A percentile compares a stretch with the other conserved stretches of the same genome.
Evolutionary conservation across 2,888 invertebrate genomes (phyloP).

Genomic region (Sphaerophoria rueppellii): DNA sequence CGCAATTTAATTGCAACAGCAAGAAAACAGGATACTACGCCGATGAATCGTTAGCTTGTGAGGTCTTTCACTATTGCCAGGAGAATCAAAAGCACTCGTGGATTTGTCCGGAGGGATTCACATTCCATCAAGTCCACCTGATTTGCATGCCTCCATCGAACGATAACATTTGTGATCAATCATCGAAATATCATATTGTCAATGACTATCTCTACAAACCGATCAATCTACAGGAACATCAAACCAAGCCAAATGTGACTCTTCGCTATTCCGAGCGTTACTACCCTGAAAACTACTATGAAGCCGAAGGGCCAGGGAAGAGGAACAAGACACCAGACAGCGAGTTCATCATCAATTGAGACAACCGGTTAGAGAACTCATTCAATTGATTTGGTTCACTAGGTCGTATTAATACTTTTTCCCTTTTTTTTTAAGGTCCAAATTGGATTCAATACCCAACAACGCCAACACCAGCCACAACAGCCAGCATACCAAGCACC

Average conservation of each 20-base stretch:
- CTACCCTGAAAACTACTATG: slow-evolving; percentile 91
- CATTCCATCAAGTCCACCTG: slow-evolving; percentile 89
- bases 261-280: slow-evolving; percentile 91
- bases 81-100: slow-evolving; percentile 95
- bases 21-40: slow-evolving; percentile 95
- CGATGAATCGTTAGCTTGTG: slow-evolving; percentile 93
- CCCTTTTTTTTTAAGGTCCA: slow-evolving; percentile 76
- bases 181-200: slow-evolving; percentile 94
- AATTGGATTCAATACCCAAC: slow-evolving; percentile 78
- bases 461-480: slow-evolving; percentile 77
- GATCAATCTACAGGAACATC: slow-evolving; percentile 91
- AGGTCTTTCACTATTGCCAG: slow-evolving; percentile 97
- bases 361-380: slow-evolving; percentile 76
- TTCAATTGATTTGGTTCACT: not conserved
- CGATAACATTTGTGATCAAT: slow-evolving; percentile 94
- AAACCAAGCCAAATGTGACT: slow-evolving; percentile 90
- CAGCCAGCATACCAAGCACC: slow-evolving; percentile 74
- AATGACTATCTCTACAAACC: slow-evolving; percentile 96
- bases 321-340: slow-evolving; percentile 79
- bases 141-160: slow-evolving; percentile 96
- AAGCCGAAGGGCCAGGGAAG: slow-evolving; percentile 83
- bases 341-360: slow-evolving; percentile 79
- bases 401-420: slow-evolving; percentile 35
- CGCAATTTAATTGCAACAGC: slow-evolving; percentile 91
- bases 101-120: slow-evolving; percentile 95